phyloP scores from a whole-genome alignment of 2,113 vertebrate species.

The Lutjanus erythropterus region DNA sequence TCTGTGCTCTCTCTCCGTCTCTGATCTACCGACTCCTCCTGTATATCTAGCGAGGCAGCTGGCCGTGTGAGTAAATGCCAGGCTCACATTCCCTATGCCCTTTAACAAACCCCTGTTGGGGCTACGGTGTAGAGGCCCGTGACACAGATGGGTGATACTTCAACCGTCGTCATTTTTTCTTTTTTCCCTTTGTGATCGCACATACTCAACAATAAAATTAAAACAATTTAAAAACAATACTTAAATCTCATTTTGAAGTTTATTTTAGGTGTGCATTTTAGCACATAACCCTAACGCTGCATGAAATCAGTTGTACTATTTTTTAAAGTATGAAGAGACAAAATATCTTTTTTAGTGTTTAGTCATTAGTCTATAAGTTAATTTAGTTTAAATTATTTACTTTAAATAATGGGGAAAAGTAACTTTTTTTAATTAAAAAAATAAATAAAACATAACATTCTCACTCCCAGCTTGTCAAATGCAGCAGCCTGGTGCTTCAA shows the following conservation, averaged over 20 bases:
- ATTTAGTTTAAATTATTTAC: neutral
- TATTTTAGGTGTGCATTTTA: too few relatives aligned
- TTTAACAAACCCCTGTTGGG: constrained; percentile 57
- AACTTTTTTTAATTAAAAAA: too few relatives aligned
- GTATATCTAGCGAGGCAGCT: constrained; percentile 48
- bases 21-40: constrained; percentile 53
- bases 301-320: too few relatives aligned
- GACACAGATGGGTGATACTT: constrained; percentile 39
- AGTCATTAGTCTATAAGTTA: too few relatives aligned
- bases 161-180: neutral
- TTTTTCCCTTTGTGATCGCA: neutral
- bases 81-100: constrained; percentile 55
- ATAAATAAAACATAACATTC: too few relatives aligned
- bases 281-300: too few relatives aligned
- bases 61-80: constrained; percentile 72
- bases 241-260: too few relatives aligned
- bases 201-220: neutral
- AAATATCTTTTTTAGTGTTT: too few relatives aligned
- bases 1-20: constrained; percentile 28
- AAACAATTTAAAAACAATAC: neutral
- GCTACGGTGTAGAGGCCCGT: constrained; percentile 9
- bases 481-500: too few relatives aligned
- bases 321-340: too few relatives aligned
- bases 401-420: too few relatives aligned
- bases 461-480: too few relatives aligned